These are phyloP conservation scores for Phaenicophaeus curvirostris DNA, from an alignment of 2,797 vertebrate genomes.

Conservation along the genomic window DNA sequence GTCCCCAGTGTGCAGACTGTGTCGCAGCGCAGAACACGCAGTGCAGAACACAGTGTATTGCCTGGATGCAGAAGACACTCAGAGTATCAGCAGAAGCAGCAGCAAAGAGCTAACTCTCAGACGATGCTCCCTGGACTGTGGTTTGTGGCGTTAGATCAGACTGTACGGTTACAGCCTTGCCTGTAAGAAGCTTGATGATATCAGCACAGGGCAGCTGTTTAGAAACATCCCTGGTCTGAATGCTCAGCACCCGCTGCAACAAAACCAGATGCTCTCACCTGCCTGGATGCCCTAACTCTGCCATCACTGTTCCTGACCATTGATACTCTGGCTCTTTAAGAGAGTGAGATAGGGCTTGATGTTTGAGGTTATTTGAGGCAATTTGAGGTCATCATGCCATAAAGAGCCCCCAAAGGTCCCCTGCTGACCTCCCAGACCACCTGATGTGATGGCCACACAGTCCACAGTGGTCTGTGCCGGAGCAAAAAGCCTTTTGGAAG, in stretches of 20 bases:
- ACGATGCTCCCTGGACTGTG: not conserved
- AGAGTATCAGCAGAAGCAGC: too few species aligned
- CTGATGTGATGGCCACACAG: not conserved
- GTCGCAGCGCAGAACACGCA: fast-evolving
- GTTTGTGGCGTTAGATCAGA: fast-evolving
- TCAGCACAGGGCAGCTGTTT: not conserved
- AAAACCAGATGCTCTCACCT: not conserved
- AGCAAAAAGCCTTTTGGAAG: not conserved
- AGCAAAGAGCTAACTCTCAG: not conserved
- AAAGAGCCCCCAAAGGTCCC: not conserved
- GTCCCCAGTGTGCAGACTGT: fast-evolving
- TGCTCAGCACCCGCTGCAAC: fast-evolving
- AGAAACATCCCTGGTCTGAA: not conserved
- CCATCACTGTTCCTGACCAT: fast-evolving
- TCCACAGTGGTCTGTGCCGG: too few species aligned
- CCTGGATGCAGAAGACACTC: not conserved
- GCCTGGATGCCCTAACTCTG: fast-evolving
- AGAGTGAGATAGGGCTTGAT: not conserved
- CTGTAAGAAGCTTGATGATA: fast-evolving
- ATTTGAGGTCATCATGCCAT: not conserved
- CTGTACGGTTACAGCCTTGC: fast-evolving
- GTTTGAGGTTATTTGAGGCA: not conserved
- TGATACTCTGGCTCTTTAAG: not conserved
- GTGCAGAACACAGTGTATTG: too few species aligned
- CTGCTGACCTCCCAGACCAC: not conserved